Conservation (phyloP, 2,113 vertebrate species). For the Varanus komodoensis region DNA sequence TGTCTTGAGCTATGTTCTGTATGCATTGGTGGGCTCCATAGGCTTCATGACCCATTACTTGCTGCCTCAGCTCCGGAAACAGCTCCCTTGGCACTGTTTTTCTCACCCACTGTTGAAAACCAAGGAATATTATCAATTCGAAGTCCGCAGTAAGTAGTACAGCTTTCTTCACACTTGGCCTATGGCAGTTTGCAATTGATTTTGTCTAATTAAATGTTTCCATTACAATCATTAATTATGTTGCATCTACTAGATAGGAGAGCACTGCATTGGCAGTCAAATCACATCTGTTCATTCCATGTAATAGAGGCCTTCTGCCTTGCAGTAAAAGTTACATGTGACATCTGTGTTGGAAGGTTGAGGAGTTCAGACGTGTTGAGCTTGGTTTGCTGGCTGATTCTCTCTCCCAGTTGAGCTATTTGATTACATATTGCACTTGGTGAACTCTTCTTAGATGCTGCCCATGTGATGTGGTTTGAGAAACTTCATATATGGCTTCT, state of each 20-base stretch:
- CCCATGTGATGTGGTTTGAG: constrained; percentile 99
- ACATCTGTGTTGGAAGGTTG: neutral
- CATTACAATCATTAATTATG: neutral
- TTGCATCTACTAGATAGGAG: neutral
- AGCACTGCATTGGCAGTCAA: neutral
- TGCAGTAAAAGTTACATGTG: neutral
- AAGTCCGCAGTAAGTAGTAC: constrained; percentile 90
- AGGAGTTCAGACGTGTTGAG: neutral
- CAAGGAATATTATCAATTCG: constrained; percentile 96
- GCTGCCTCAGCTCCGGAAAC: constrained; percentile 95
- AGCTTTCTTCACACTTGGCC: neutral
- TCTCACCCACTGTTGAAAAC: constrained; percentile 97
- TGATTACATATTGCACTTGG: constrained; percentile 5
- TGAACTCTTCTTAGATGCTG: constrained; percentile 83
- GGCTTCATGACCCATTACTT: constrained; percentile 95
- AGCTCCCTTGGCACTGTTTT: constrained; percentile 98
- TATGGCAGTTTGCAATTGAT: neutral
- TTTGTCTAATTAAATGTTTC: neutral
- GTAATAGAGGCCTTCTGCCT: neutral
- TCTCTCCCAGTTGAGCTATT: neutral
- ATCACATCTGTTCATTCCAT: neutral
- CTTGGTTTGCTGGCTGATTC: neutral
- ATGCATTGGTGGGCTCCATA: constrained; percentile 88
- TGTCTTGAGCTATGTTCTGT: constrained; percentile 94
- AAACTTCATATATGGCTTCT: constrained; percentile 97